Evolutionary conservation across 2,888 invertebrate species (phyloP).

Genomic region (Adelognathus sp.): DNA sequence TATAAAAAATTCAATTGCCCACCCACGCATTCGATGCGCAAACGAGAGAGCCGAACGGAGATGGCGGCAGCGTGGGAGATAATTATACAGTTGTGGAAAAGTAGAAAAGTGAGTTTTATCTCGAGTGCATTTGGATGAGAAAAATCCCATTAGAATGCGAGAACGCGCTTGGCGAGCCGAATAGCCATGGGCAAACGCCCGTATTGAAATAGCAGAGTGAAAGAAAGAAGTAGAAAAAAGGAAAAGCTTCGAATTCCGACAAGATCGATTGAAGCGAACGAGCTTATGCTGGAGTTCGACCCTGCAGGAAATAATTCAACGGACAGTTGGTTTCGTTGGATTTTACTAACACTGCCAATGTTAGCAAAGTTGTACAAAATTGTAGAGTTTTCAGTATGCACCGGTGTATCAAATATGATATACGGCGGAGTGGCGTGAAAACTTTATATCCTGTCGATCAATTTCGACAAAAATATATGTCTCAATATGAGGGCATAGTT

Average conservation of each 20-base stretch:
- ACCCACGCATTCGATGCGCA: background rate
- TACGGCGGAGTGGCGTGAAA: too few species aligned
- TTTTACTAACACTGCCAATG: too few species aligned
- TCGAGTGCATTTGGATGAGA: background rate
- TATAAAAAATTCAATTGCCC: background rate
- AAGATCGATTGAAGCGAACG: constrained; percentile 17
- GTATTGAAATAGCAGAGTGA: background rate
- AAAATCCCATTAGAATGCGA: constrained; percentile 21
- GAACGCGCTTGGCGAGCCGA: background rate
- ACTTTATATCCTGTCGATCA: too few species aligned
- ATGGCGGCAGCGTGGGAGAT: background rate
- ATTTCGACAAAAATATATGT: too few species aligned
- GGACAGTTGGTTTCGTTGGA: too few species aligned
- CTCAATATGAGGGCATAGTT: background rate
- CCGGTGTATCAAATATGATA: too few species aligned
- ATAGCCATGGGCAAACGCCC: background rate
- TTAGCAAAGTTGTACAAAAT: too few species aligned
- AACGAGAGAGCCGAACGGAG: background rate
- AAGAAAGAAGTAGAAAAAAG: background rate
- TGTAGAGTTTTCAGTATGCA: too few species aligned
- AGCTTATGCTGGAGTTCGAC: background rate
- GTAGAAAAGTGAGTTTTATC: constrained; percentile 20
- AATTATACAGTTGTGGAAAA: constrained; percentile 27
- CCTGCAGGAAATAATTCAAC: too few species aligned
- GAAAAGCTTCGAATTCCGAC: constrained; percentile 9